Evolutionary conservation across 2,113 vertebrate species (phyloP), one percentile per base, ranked within the genome.

Genomic region (Emydocephalus ijimae): DNA sequence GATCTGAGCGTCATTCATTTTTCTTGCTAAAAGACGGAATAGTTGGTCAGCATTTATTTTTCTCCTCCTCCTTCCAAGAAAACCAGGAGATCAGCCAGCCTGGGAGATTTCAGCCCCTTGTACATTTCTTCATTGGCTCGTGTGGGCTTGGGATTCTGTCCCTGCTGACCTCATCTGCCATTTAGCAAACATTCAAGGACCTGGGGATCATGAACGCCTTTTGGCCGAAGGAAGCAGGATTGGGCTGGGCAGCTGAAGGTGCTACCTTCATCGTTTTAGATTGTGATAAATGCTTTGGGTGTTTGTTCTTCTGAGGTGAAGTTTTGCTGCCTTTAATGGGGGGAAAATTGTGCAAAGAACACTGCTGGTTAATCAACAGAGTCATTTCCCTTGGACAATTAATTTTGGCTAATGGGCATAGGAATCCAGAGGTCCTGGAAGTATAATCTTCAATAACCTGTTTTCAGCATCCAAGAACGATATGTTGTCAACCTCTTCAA

Each of bases 381-480:
- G 96, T 97, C 95, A 94, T 96, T 97, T 97, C 96, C 93, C 94
- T 95, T 95, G 90, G 91, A 96, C 92, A 94, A 89, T 96, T 96
- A 95, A 93, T 48, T 96, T 96, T 96, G 97, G 96, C 97, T 97
- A 97, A 96, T 95, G 95, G 92, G 6, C 3, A 61, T 95, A 93
- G 94, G 96, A 93, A 24, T 89, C 85, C 93, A 39, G 48, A 48
- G 7, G 48, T 48, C 48, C 48, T 48, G 48, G 89, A 96, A 96
- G 94, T 92, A 96, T 97, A 96, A 96, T 96, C 95, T 97, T 95
- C 90, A 92, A 12, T 93, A 93, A 20, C 94, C 94, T 96, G 93
- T 96, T 97, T 97, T 96, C 94, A 95, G 90, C 87, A 89, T 74
- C 24, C 93, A 94, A 56, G 94, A 95, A 96, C 91, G 92, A 93